These are phyloP conservation scores for Phenganax stokvisi DNA, from an alignment of 92 coral and sea anemone genomes.

Conservation along the genomic window DNA sequence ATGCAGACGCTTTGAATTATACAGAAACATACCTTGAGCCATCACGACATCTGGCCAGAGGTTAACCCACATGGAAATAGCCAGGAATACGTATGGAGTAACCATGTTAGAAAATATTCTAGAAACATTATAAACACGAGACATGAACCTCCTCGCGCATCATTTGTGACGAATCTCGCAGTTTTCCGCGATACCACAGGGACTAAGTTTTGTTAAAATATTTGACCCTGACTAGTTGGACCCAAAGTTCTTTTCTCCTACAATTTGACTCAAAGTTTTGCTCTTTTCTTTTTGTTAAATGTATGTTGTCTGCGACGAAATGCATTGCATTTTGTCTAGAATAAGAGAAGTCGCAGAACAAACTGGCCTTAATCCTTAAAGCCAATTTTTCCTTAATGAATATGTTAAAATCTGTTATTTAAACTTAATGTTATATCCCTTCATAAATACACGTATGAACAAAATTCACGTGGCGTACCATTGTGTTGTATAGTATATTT, in stretches of 20 bases:
- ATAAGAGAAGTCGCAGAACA: too few species aligned
- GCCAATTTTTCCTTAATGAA: too few species aligned
- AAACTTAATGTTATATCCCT: neutral
- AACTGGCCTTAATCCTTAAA: too few species aligned
- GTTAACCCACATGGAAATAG: constrained; percentile 27
- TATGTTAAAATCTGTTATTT: too few species aligned
- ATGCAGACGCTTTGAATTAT: neutral
- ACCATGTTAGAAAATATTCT: constrained; percentile 23
- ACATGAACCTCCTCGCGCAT: neutral
- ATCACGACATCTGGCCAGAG: constrained; percentile 33
- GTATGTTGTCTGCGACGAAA: too few species aligned
- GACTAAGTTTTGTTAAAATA: too few species aligned
- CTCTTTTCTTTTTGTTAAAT: too few species aligned
- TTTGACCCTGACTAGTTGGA: too few species aligned
- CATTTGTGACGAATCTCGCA: neutral
- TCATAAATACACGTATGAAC: neutral
- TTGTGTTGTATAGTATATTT: neutral
- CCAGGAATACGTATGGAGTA: constrained; percentile 5
- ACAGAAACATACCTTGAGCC: constrained; percentile 33
- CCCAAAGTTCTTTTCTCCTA: too few species aligned
- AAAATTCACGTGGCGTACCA: constrained; percentile 19
- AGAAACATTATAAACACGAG: neutral
- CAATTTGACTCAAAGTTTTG: too few species aligned
- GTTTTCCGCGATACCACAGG: too few species aligned
- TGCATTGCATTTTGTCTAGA: too few species aligned